Evolutionary conservation across 2,113 vertebrate species (phyloP).

Genomic region (Glaucomys volans): DNA sequence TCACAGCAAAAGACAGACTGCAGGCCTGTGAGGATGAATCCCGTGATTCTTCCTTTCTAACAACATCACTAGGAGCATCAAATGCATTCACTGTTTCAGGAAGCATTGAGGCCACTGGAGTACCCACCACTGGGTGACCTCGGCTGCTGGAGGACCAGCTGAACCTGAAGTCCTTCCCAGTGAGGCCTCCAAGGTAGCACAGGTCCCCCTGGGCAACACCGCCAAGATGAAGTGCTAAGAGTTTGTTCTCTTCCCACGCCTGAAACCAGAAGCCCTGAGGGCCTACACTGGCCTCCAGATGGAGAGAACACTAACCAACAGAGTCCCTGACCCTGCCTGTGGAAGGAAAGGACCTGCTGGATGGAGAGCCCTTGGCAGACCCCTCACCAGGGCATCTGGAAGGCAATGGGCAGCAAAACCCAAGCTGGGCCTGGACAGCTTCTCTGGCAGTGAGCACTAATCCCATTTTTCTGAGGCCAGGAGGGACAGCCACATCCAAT

Average conservation of each 20-base stretch:
- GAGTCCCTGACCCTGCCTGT: no score
- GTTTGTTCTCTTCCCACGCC: rapidly evolving
- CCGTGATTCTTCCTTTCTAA: not conserved
- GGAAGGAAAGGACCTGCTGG: not conserved
- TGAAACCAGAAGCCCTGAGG: no score
- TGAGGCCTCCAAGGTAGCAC: not conserved
- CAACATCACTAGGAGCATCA: not conserved
- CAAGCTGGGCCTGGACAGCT: not conserved
- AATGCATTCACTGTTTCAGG: not conserved
- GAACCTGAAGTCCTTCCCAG: not conserved
- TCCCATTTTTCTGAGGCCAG: not conserved
- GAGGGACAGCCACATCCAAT: no score
- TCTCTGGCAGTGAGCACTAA: no score
- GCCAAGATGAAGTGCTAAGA: rapidly evolving
- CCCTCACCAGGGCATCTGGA: no score
- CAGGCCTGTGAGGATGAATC: not conserved
- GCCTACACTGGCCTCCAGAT: not conserved
- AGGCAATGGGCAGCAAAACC: not conserved
- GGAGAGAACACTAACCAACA: not conserved
- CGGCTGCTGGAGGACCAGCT: not conserved
- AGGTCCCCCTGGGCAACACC: not conserved
- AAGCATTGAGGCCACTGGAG: not conserved
- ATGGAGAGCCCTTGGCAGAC: not conserved
- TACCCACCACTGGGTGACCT: not conserved
- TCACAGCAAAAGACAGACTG: not conserved